These are phyloP conservation scores for Nephrotoma appendiculata DNA, from an alignment of 2,888 invertebrate genomes.

Conservation along the genomic window DNA sequence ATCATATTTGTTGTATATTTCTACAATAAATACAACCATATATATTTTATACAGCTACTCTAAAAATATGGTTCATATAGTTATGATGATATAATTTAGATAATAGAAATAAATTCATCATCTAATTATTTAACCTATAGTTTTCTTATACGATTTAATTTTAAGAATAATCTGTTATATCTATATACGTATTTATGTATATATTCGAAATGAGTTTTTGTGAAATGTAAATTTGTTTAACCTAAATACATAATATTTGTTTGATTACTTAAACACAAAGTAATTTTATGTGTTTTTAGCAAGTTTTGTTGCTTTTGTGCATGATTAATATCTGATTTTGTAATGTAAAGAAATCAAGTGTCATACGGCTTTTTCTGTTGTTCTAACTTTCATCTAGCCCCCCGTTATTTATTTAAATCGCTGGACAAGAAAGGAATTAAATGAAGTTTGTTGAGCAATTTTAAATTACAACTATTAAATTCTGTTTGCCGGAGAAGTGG, in stretches of 20 bases:
- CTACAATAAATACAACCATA: background rate
- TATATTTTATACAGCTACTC: background rate
- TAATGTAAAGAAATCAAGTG: background rate
- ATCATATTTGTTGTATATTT: background rate
- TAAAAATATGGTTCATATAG: background rate
- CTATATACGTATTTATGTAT: background rate
- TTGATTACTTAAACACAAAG: background rate
- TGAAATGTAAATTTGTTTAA: background rate
- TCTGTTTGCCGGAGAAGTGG: too few relatives aligned
- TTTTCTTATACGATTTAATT: background rate
- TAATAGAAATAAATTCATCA: background rate
- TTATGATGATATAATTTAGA: background rate
- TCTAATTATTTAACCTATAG: background rate
- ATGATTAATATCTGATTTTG: background rate
- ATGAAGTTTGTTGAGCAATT: too few relatives aligned
- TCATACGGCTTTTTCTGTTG: background rate
- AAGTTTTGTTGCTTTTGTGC: background rate
- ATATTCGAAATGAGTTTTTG: background rate
- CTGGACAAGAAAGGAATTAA: too few relatives aligned
- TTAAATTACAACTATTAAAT: too few relatives aligned
- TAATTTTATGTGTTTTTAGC: background rate
- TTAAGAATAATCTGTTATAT: background rate
- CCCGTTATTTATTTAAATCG: too few relatives aligned
- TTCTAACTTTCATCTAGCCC: too few relatives aligned
- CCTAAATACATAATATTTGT: background rate